Evolutionary conservation across 2,113 vertebrate species (phyloP), one percentile per base, ranked within the genome.

Genomic region (Pandion haliaetus): DNA sequence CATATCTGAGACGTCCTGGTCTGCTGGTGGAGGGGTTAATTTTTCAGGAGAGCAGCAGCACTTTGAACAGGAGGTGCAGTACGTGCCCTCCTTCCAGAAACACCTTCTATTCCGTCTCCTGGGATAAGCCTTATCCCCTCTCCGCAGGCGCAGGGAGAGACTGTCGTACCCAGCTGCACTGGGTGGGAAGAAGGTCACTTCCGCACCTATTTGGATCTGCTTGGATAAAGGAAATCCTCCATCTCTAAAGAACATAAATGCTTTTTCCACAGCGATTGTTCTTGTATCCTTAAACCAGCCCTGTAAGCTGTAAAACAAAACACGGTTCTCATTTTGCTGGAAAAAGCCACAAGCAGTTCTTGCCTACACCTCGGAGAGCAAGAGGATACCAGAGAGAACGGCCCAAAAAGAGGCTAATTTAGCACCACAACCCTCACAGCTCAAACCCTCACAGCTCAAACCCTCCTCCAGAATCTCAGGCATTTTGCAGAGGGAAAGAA

Each of bases 81-180:
- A 14, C 2, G 12, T 17, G 26, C 44, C 36, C 34, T 34, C 34
- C 59, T 67, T 38, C 45, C 32, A 38, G 14, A 45, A 5, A 23
- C 7, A 1, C 34, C 28, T 25, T 40, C 4, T n/a, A 76, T 31
- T n/a, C 54, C 45, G 2, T n/a, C 34, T 24, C 36, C 45, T 17
- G 34, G 36, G 9, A 10, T 44, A 20, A 40, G 19, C 36, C 32
- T 36, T 10, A 29, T 11, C 14, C 36, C 10, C 7, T 25, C 36
- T n/a, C 54, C 5, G 0, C 9, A 20, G 19, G 40, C 6, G 5
- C 6, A 6, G 54, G 54, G 44, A 59, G 61, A 40, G 54, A 2
- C 36, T 17, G 67, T 5, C 18, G 0, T 4, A 18, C 23, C 12
- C 76, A 42, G 42, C 36, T 20, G 28, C 4, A 0, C 34, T 2